Evolutionary conservation across 2,888 invertebrate genomes (phyloP), one percentile per base, ranked within the genome.

Genomic region (Pherbina coryleti): DNA sequence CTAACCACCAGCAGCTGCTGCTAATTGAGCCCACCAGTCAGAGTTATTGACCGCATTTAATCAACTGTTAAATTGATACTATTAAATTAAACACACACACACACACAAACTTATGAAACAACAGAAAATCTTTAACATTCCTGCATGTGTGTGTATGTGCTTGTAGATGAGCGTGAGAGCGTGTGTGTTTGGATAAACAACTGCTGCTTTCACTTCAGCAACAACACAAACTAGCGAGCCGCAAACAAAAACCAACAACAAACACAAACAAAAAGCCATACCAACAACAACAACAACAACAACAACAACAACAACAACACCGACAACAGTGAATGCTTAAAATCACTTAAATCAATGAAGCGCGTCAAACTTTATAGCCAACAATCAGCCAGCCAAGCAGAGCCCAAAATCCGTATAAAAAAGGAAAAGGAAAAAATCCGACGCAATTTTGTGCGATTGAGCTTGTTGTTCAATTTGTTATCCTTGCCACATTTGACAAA

Each of bases 11-110:
- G 11, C 14, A 44, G 11, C 44, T 44, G 14, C 44, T 44, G 44
- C 44, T 44, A 44, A 44, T 44, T 44, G 44, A 44, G 44, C 44
- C 44, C 14, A 44, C 11, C 11, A 44, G 11, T 44, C 44, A 14
- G 14, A 44, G 44, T 44, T 28, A 57, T 37, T 71, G 55, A 44
- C 57, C 72, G 44, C 44, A 80, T 77, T 80, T 80, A 78, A 81
- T 81, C 80, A 79, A 78, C 79, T 78, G 80, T 81, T 80, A 81
- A 81, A 81, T 81, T 81, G 80, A 72, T 79, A 79, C 79, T 80
- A 81, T 79, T 72, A 57, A 60, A 72, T 72, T 72, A 22, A 44
- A 60, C 55, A 19, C 22, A 71, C 55, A 37, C n/a, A 44, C 57
- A 60, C 28, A 37, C 37, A 71, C 55, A 37, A 19, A 44, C 57